Conservation (phyloP, 2,797 vertebrate genomes). For the Myotis myotis region DNA sequence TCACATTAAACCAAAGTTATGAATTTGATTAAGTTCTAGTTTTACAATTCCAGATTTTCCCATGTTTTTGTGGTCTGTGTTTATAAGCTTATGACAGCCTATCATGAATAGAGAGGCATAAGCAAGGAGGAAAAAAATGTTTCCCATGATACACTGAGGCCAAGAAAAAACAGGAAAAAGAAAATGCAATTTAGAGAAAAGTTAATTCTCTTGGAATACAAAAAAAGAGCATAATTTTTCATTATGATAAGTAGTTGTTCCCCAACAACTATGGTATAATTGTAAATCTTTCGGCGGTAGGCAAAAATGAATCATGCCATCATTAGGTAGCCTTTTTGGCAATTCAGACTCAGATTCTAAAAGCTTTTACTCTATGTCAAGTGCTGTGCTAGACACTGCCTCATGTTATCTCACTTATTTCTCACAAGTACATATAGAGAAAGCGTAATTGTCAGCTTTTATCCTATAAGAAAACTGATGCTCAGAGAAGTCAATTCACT, state of each 20-base stretch:
- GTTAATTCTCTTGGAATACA: conserved; percentile 35
- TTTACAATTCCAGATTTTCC: conserved; percentile 35
- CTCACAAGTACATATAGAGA: background rate
- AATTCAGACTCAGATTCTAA: conserved; percentile 50
- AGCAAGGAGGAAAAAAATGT: background rate
- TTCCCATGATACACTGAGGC: background rate
- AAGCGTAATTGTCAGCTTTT: background rate
- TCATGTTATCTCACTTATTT: background rate
- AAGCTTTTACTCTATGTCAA: conserved; percentile 42
- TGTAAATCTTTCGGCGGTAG: conserved; percentile 47
- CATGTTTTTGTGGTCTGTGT: background rate
- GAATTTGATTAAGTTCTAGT: background rate
- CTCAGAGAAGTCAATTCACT: conserved; percentile 1
- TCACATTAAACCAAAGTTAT: background rate
- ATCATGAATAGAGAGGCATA: conserved; percentile 26
- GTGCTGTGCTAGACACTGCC: background rate
- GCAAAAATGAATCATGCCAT: conserved; percentile 52
- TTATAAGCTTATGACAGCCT: background rate
- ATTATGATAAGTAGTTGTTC: conserved; percentile 41
- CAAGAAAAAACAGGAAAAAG: background rate
- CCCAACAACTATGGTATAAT: conserved; percentile 13
- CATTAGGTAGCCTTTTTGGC: background rate
- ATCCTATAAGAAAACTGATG: background rate
- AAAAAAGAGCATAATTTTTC: conserved; percentile 14
- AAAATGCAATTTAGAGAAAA: conserved; percentile 28